Percentiles rank a stretch among this genome's conserved stretches.
Conservation (phyloP, 2,113 vertebrate species). For the Triplophysa rosa region DNA sequence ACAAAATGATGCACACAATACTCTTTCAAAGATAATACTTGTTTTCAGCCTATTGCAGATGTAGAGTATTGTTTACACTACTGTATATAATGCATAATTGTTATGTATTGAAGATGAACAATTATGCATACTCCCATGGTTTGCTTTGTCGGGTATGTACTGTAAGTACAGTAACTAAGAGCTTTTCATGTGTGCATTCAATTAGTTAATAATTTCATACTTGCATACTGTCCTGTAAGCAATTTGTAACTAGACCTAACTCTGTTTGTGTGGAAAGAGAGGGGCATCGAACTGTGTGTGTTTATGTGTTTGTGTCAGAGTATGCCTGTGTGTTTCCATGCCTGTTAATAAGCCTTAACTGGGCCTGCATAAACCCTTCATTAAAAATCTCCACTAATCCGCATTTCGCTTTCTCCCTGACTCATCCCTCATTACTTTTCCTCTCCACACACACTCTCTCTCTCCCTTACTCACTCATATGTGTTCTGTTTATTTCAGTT, state of each 20-base stretch:
- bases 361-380: conserved; percentile 69
- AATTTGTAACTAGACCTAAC: conserved; percentile 31
- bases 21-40: background rate
- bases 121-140: background rate
- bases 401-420: conserved; percentile 37
- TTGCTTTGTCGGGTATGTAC: conserved; percentile 59
- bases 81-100: background rate
- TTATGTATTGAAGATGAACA: background rate
- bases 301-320: background rate
- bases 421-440: conserved; percentile 55
- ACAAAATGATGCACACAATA: conserved; percentile 6
- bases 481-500: conserved; percentile 3
- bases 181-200: conserved; percentile 75
- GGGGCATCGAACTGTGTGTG: background rate
- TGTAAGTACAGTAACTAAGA: conserved; percentile 73
- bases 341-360: conserved; percentile 75
- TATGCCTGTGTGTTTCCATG: conserved; percentile 51
- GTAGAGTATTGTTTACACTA: background rate
- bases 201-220: conserved; percentile 62
- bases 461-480: background rate
- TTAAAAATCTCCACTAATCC: conserved; percentile 46
- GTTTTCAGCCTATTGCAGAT: background rate
- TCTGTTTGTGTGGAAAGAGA: background rate
- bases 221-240: background rate
- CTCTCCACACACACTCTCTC: conserved; percentile 54